Evolutionary conservation across 2,797 vertebrate genomes (phyloP), one percentile per base, ranked within the genome.

Genomic region (Dipus sagitta): DNA sequence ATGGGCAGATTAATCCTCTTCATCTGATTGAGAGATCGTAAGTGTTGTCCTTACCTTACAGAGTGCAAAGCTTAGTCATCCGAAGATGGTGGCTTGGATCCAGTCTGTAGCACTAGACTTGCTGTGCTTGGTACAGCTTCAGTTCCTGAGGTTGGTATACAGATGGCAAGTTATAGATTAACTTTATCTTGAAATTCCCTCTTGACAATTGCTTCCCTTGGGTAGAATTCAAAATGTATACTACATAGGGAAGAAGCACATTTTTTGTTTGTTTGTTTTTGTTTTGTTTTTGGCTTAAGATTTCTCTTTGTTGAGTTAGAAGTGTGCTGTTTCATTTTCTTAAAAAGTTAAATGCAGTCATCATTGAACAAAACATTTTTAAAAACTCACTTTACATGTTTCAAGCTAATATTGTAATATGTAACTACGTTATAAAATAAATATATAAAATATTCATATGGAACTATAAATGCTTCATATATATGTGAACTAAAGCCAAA

Each of bases 31-130:
- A 71, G 68, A 94, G 89, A 90, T 92, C 91, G 84, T 54, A 93
- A 92, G 75, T 83, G 76, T 96, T 91, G 93, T 95, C 92, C 94
- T 96, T 79, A 90, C 92, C 67, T 92, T 91, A 87, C n/a, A 68
- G 81, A 93, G 87, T 91, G 94, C 90, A 91, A 96, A 91, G 87
- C 77, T 84, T 84, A 94, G 84, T 91, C 86, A 92, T 96, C 67
- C 85, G 87, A 65, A 91, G 84, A 64, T 94, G 78, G 79, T 96
- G 96, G 94, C 92, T 95, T 90, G 9, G 75, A 54, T 95, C 91
- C 91, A 96, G 79, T 70, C 86, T 86, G 52, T 54, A 95, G 67
- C 90, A 68, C 32, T 90, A 47, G 58, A 86, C 84, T 13, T 89
- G 38, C 47, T 91, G 32, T 42, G 60, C 93, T 47, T 42, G 67